These are phyloP conservation scores for Agrochola circellaris DNA, from an alignment of 2,888 invertebrate genomes.

Conservation along the genomic window DNA sequence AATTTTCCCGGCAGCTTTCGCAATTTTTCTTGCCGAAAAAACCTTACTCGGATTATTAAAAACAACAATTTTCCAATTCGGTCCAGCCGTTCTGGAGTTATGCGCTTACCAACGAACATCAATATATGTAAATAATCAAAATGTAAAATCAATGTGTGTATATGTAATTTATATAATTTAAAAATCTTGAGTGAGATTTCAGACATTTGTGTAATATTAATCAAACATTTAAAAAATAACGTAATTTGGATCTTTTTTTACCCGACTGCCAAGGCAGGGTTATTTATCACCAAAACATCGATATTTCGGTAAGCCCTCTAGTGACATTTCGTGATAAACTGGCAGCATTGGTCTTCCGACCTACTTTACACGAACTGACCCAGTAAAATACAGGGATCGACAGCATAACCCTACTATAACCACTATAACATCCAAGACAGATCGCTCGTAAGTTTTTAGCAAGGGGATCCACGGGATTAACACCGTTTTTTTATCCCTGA, in stretches of 20 bases:
- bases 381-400: constrained; percentile 14
- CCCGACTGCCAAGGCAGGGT: no score
- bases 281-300: not conserved
- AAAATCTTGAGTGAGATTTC: not conserved
- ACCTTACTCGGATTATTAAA: no score
- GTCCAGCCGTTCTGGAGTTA: no score
- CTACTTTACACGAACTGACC: not conserved
- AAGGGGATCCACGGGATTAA: constrained; percentile 16
- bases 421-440: not conserved
- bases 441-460: not conserved
- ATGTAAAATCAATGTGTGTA: no score
- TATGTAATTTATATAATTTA: no score
- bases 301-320: not conserved
- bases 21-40: no score
- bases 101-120: no score
- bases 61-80: no score
- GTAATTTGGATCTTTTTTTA: not conserved
- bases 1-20: no score
- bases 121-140: no score
- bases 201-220: not conserved
- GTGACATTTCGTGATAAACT: not conserved
- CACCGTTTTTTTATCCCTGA: constrained; percentile 6
- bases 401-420: not conserved
- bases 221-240: not conserved
- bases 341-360: not conserved